A percentile compares a stretch with the other conserved stretches of the same genome.
These are phyloP conservation scores for Falco naumanni DNA, from an alignment of 2,797 vertebrate genomes.

Conservation along the genomic window DNA sequence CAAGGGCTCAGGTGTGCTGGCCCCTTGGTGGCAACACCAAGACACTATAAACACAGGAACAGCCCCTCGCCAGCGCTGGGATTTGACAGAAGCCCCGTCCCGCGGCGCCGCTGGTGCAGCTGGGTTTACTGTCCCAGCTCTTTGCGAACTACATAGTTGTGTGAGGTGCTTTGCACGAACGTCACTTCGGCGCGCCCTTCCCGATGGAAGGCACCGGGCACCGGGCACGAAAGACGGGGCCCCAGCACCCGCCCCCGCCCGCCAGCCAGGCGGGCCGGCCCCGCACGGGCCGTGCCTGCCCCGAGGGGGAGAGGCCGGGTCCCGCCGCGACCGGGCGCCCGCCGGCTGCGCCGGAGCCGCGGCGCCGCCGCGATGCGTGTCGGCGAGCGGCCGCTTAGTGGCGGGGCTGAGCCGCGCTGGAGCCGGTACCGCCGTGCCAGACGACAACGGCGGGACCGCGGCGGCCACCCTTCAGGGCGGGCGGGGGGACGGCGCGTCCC, in stretches of 20 bases:
- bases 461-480: background rate
- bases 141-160: no score
- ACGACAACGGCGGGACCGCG: no score
- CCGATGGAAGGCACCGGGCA: background rate
- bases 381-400: background rate
- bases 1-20: accelerated
- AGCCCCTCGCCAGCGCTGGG: accelerated
- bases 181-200: background rate
- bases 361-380: background rate
- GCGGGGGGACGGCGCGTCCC: background rate
- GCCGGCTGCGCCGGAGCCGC: background rate
- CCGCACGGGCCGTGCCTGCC: no score
- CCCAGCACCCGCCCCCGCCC: no score
- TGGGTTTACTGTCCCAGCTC: accelerated
- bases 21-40: accelerated
- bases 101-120: background rate
- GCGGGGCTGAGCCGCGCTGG: background rate
- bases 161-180: accelerated
- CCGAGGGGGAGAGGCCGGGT: no score
- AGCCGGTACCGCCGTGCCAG: no score
- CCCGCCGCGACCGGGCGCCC: background rate
- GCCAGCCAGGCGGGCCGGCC: background rate
- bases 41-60: accelerated
- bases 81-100: background rate
- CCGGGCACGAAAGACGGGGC: no score